These are phyloP conservation scores for Enteromius afrohamiltoni DNA, from an alignment of 2,797 vertebrate species.

Conservation along the genomic window DNA sequence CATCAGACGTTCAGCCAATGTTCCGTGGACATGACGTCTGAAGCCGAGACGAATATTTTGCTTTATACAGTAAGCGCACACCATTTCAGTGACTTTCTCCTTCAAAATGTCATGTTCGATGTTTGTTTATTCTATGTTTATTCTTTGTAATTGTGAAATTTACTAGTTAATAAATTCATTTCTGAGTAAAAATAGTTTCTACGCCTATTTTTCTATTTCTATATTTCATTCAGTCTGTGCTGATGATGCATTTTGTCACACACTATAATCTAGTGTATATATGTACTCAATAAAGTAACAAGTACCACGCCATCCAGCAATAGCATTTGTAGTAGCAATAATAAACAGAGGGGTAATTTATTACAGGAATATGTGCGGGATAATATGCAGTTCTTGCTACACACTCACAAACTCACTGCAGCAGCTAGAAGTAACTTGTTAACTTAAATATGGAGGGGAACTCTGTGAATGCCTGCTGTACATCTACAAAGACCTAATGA, in stretches of 20 bases:
- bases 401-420: slow-evolving; percentile 15
- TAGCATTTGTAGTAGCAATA: neutral
- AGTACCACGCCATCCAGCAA: neutral
- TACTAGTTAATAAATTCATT: neutral
- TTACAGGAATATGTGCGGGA: neutral
- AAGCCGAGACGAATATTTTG: too few relatives aligned
- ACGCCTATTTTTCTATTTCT: neutral
- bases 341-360: neutral
- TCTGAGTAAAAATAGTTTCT: neutral
- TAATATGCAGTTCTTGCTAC: neutral
- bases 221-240: neutral
- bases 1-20: too few relatives aligned
- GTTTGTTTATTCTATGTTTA: neutral
- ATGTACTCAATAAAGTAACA: neutral
- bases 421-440: slow-evolving; percentile 3
- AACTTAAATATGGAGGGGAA: slow-evolving; percentile 19
- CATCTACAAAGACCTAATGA: slow-evolving; percentile 46
- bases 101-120: neutral
- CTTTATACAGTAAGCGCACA: neutral
- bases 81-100: neutral
- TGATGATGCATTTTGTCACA: neutral
- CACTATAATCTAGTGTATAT: neutral
- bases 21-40: too few relatives aligned
- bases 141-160: neutral
- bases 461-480: slow-evolving; percentile 36